Conservation (phyloP, 1,140 invertebrate genomes). For the Trichonephila inaurata region DNA sequence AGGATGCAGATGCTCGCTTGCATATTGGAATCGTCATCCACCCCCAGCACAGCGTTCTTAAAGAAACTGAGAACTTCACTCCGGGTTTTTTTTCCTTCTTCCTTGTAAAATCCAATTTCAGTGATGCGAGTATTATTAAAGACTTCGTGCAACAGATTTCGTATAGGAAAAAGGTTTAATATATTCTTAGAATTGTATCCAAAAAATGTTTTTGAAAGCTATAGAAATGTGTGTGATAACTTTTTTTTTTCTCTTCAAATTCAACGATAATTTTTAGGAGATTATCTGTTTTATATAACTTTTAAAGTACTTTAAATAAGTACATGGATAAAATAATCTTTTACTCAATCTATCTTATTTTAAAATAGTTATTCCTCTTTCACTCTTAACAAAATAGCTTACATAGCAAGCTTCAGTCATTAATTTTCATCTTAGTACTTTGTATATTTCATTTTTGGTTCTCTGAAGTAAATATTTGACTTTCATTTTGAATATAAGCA, state of each 20-base stretch:
- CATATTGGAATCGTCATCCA: neutral
- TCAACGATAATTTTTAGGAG: no score
- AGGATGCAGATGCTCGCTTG: slow-evolving; percentile 47
- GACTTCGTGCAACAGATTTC: slow-evolving; percentile 16
- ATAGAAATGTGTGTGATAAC: neutral
- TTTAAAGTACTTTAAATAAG: no score
- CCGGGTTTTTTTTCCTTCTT: neutral
- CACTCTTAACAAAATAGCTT: no score
- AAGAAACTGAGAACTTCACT: neutral
- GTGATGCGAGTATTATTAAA: slow-evolving; percentile 31
- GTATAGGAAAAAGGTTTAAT: slow-evolving; percentile 1
- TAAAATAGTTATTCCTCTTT: no score
- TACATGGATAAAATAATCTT: no score
- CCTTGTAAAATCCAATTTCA: slow-evolving; percentile 15
- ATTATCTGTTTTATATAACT: no score
- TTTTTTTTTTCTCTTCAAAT: neutral
- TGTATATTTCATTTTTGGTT: no score
- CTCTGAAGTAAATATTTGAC: no score
- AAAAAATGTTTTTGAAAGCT: neutral
- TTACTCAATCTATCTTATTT: no score
- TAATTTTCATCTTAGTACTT: no score
- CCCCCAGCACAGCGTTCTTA: neutral
- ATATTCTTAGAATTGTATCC: neutral
- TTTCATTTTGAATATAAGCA: no score
- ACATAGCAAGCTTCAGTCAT: no score